Conservation (phyloP, 2,888 invertebrate genomes). For the Rhyacophila evoluta region DNA sequence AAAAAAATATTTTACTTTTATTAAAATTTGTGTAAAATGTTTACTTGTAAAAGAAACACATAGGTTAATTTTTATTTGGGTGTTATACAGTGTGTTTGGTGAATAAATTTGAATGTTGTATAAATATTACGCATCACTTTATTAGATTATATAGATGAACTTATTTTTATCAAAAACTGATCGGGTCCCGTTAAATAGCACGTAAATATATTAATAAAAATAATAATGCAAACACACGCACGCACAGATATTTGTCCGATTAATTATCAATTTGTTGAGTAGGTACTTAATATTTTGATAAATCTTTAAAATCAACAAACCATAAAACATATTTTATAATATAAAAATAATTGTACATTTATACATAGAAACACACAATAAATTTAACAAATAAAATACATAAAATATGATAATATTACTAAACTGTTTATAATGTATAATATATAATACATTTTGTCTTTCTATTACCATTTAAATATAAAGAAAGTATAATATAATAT, state of each 20-base stretch:
- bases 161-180: not conserved
- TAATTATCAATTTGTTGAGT: not conserved
- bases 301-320: not conserved
- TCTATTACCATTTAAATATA: too few species aligned
- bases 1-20: too few species aligned
- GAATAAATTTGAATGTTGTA: not conserved
- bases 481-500: too few species aligned
- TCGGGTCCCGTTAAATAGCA: slow-evolving; percentile 1
- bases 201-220: not conserved
- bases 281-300: too few species aligned
- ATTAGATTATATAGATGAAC: too few species aligned
- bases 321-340: not conserved
- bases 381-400: not conserved
- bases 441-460: too few species aligned
- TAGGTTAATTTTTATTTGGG: not conserved
- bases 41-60: not conserved
- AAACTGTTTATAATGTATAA: too few species aligned
- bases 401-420: not conserved
- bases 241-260: too few species aligned
- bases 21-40: too few species aligned
- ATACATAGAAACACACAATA: not conserved
- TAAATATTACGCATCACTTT: too few species aligned
- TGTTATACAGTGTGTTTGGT: too few species aligned
- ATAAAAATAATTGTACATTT: not conserved
- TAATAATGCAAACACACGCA: not conserved